Conservation (phyloP, 2,888 invertebrate species). For the Callyntrura guangdongensis region DNA sequence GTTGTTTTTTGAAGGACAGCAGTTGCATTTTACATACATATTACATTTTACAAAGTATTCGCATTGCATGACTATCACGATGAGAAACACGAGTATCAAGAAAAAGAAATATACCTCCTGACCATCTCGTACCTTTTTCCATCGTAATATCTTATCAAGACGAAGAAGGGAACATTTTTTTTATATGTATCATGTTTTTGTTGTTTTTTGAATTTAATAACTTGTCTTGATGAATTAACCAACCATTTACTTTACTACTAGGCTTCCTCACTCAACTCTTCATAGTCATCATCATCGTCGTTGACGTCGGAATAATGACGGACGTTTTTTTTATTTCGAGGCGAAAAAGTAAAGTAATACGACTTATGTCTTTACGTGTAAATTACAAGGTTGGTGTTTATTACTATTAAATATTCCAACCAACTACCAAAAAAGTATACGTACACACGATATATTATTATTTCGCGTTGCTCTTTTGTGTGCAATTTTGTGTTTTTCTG, state of each 20-base stretch:
- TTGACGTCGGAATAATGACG: slow-evolving; percentile 13
- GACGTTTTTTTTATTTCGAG: slow-evolving; percentile 35
- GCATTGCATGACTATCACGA: slow-evolving; percentile 25
- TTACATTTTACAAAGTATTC: slow-evolving; percentile 25
- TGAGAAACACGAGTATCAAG: slow-evolving; percentile 45
- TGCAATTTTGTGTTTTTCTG: slow-evolving; percentile 39
- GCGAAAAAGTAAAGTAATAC: slow-evolving; percentile 11
- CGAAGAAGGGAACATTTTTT: slow-evolving; percentile 34
- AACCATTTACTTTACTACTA: slow-evolving; percentile 48
- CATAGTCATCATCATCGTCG: neutral
- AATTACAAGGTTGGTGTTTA: slow-evolving; percentile 72
- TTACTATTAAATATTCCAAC: slow-evolving; percentile 50
- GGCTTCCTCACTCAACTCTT: slow-evolving; percentile 36
- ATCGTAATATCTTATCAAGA: slow-evolving; percentile 36
- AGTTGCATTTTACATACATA: slow-evolving; percentile 25
- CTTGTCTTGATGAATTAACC: slow-evolving; percentile 74
- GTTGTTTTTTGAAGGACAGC: neutral
- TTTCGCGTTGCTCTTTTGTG: slow-evolving; percentile 29
- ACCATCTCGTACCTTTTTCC: neutral
- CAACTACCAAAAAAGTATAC: slow-evolving; percentile 25
- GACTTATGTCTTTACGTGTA: slow-evolving; percentile 66
- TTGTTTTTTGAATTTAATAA: slow-evolving; percentile 55
- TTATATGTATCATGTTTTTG: slow-evolving; percentile 51
- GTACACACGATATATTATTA: slow-evolving; percentile 21
- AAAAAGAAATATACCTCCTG: neutral